Evolutionary conservation across 2,113 vertebrate genomes (phyloP).

Genomic region (Excalfactoria chinensis): DNA sequence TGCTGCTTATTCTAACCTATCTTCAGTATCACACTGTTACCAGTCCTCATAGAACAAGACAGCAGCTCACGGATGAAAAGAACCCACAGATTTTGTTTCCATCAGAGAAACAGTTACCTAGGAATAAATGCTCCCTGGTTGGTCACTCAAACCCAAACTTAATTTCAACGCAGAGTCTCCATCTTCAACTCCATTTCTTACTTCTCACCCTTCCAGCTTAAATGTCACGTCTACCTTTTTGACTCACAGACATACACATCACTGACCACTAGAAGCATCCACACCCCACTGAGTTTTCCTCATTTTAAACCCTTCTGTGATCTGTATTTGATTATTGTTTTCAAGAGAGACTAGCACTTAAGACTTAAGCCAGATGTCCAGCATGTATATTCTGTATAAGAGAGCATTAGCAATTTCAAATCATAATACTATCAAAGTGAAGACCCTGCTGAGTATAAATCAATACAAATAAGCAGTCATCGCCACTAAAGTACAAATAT

Average conservation of each 20-base stretch:
- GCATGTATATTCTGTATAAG: background rate
- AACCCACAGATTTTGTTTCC: background rate
- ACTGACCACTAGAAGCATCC: background rate
- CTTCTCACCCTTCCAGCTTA: background rate
- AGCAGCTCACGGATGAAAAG: background rate
- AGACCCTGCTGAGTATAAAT: background rate
- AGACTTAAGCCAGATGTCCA: background rate
- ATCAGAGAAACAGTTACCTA: background rate
- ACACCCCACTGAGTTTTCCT: background rate
- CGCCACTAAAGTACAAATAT: background rate
- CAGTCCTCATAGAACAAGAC: background rate
- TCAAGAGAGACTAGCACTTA: background rate
- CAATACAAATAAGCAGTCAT: background rate
- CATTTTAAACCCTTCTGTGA: background rate
- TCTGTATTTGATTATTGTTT: background rate
- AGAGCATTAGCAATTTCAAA: background rate
- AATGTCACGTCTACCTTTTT: background rate
- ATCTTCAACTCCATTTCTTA: background rate
- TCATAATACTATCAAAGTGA: background rate
- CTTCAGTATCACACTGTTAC: background rate
- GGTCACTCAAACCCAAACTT: background rate
- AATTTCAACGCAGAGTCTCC: background rate
- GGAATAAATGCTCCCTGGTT: background rate
- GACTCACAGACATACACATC: background rate
- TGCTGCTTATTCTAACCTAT: background rate